phyloP scores from a whole-genome alignment of 92 coral and sea anemone genomes.

The Zoanthus sociatus region DNA sequence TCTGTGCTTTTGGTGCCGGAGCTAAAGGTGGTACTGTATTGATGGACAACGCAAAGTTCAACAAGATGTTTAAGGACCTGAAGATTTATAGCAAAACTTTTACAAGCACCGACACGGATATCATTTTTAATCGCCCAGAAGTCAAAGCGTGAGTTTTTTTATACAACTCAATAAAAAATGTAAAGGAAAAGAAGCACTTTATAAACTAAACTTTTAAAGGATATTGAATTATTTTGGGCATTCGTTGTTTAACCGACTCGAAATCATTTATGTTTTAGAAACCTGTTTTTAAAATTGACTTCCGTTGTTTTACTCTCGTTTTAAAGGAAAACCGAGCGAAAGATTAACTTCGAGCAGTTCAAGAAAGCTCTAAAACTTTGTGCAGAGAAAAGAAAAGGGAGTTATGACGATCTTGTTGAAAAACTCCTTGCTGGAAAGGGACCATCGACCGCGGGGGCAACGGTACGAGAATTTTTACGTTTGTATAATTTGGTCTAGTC shows the following conservation, averaged over 20 bases:
- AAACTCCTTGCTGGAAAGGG: constrained; percentile 56
- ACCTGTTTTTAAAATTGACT: background rate
- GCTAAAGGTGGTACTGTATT: constrained; percentile 47
- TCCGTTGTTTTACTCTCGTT: background rate
- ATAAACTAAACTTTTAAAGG: too few species aligned
- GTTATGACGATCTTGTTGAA: constrained; percentile 29
- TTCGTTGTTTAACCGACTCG: too few species aligned
- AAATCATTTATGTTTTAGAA: too few species aligned
- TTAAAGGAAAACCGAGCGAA: constrained; percentile 66
- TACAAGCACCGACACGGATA: constrained; percentile 65
- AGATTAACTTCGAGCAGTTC: constrained; percentile 55
- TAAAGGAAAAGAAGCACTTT: too few species aligned
- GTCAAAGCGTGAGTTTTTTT: constrained; percentile 52
- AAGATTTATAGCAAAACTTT: constrained; percentile 54
- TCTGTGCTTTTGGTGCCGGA: constrained; percentile 68
- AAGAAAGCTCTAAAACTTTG: constrained; percentile 48
- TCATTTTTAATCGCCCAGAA: constrained; percentile 66
- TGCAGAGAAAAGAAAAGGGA: constrained; percentile 52
- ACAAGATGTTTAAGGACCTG: constrained; percentile 59
- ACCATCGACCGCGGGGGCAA: constrained; percentile 49
- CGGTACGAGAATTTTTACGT: constrained; percentile 42
- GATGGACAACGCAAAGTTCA: constrained; percentile 65
- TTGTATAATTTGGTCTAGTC: background rate
- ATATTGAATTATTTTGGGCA: too few species aligned
- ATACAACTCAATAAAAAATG: background rate